These are phyloP conservation scores for Urophycis tenuis DNA, from an alignment of 2,797 vertebrate species.

Conservation along the genomic window DNA sequence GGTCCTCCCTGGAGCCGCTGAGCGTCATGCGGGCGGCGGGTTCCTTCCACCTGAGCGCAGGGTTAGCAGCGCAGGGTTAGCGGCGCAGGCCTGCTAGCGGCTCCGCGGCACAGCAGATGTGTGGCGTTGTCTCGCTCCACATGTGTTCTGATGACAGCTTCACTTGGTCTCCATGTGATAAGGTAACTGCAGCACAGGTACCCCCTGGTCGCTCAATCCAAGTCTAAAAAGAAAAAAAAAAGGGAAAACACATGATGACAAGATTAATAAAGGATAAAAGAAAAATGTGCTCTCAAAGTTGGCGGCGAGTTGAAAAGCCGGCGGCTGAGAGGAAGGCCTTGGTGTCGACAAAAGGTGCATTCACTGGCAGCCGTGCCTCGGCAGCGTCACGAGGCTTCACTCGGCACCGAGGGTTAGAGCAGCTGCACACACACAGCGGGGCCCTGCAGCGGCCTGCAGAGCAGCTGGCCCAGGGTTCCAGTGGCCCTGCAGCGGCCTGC, in stretches of 20 bases:
- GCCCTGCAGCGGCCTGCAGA: not conserved
- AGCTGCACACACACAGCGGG: not conserved
- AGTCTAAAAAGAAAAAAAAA: not conserved
- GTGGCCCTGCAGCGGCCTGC: not conserved
- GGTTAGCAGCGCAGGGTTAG: no score
- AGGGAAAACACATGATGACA: not conserved
- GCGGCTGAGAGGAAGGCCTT: not conserved
- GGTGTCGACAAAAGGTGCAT: not conserved
- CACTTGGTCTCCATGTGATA: not conserved
- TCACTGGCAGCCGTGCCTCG: not conserved
- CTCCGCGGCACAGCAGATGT: not conserved
- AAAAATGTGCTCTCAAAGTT: not conserved
- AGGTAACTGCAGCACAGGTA: not conserved
- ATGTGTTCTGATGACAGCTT: not conserved
- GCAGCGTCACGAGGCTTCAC: not conserved
- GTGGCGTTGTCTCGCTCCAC: not conserved
- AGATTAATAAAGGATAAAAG: not conserved
- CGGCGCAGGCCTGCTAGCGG: not conserved
- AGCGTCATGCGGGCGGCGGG: not conserved
- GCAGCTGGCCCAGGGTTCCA: not conserved
- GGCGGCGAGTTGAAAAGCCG: not conserved
- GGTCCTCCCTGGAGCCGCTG: slow-evolving; percentile 1
- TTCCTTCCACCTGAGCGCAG: slow-evolving; percentile 2
- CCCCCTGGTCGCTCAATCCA: not conserved
- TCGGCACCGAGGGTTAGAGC: not conserved